These are phyloP conservation scores for Geotrupes spiniger DNA, from an alignment of 2,888 invertebrate species.

Conservation along the genomic window DNA sequence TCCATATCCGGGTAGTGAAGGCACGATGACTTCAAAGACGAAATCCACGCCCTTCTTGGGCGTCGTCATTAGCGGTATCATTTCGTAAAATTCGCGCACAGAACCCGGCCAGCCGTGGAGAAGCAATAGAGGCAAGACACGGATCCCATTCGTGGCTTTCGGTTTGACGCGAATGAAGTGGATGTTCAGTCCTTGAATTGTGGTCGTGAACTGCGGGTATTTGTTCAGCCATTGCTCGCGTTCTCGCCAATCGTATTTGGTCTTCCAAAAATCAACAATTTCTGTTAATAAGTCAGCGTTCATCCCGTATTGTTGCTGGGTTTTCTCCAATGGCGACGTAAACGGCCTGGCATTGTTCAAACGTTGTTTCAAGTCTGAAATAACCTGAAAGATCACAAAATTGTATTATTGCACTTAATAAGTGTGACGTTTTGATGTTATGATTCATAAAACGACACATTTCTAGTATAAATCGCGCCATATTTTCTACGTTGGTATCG, in stretches of 20 bases:
- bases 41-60: slow-evolving; percentile 47
- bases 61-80: slow-evolving; percentile 66
- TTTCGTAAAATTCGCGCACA: slow-evolving; percentile 76
- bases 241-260: slow-evolving; percentile 65
- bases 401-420: too few species aligned
- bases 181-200: slow-evolving; percentile 67
- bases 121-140: slow-evolving; percentile 64
- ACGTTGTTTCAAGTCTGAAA: slow-evolving; percentile 57
- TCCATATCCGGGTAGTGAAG: slow-evolving; percentile 56
- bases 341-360: slow-evolving; percentile 51
- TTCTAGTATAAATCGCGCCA: too few species aligned
- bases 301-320: slow-evolving; percentile 79
- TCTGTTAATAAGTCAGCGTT: slow-evolving; percentile 65
- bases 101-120: slow-evolving; percentile 92
- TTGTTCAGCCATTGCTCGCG: slow-evolving; percentile 62
- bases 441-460: too few species aligned
- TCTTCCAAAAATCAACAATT: slow-evolving; percentile 75
- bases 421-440: too few species aligned
- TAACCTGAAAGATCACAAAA: slow-evolving; percentile 46
- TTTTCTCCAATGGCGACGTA: slow-evolving; percentile 60
- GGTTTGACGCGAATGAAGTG: slow-evolving; percentile 68
- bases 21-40: slow-evolving; percentile 63
- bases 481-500: too few species aligned
- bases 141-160: slow-evolving; percentile 27
- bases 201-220: slow-evolving; percentile 66